Percentiles rank a stretch among this genome's conserved stretches.
Evolutionary conservation across 1,140 invertebrate species (phyloP).

Genomic region (roundworm (Caenorhabditis elegans)): WBcel235 BX284605.5:8444501-8445000

Average conservation of each 20-base stretch:
- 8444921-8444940: too few species aligned
- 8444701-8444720: too few species aligned
- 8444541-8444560: neutral
- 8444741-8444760: neutral
- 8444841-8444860: too few species aligned
- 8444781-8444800: neutral
- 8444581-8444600: neutral
- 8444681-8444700: too few species aligned
- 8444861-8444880: too few species aligned
- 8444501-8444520: neutral
- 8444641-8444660: neutral
- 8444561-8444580: slow-evolving; percentile 1
- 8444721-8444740: neutral
- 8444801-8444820: neutral
- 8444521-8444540: neutral
- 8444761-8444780: neutral
- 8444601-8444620: neutral
- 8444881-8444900: too few species aligned
- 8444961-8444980: too few species aligned
- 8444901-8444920: too few species aligned
- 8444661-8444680: neutral
- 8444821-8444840: too few species aligned
- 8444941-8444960: too few species aligned
- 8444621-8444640: neutral
- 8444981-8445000: too few species aligned